Evolutionary conservation across 2,113 vertebrate genomes (phyloP), one percentile per base, ranked within the genome.

Genomic region (Tychaedon coryphoeus): DNA sequence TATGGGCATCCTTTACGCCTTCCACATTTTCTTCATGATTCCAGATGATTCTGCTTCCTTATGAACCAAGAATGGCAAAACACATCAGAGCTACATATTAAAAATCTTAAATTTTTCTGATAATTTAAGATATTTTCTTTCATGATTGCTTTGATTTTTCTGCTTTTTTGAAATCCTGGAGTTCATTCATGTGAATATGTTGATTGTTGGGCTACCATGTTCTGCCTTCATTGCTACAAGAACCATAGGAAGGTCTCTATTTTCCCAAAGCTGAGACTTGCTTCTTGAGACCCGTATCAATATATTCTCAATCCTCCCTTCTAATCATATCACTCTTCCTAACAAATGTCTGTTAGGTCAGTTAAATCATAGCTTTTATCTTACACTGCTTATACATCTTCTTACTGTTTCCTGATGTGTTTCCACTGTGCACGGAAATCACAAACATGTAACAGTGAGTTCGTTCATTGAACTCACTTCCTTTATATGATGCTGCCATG

Each of bases 161-260:
- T 16, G 5, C 1, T 57, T 42, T 88, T 84, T 83, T 25, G 0
- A 54, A 72, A 74, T 56, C 14, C 8, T 62, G 19, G 1, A 22
- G 4, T 64, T 72, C 11, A 60, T 79, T 80, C 5, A 22, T 36
- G 14, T n/a, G 64, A 73, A 86, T 1, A 0, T 47, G 6, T 40
- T 51, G 19, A 34, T 12, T 79, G 23, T 8, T 10, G 7, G 6
- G 11, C 12, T 86, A 14, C 3, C 0, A 0, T 25, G 7, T 40
- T 53, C 31, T 72, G 16, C 24, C 14, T 75, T 79, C 58, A 34
- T 33, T 12, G 6, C 22, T 53, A 43, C 33, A 16, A 76, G 26
- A 56, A 22, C 33, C 8, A n/a, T 34, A 31, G 47, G 24, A 60
- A 57, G 3, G 8, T 69, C 19, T 57, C 8, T 53, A 19, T 48